Evolutionary conservation across 2,888 invertebrate genomes (phyloP).

Genomic region (Sinhomidia bicolor): DNA sequence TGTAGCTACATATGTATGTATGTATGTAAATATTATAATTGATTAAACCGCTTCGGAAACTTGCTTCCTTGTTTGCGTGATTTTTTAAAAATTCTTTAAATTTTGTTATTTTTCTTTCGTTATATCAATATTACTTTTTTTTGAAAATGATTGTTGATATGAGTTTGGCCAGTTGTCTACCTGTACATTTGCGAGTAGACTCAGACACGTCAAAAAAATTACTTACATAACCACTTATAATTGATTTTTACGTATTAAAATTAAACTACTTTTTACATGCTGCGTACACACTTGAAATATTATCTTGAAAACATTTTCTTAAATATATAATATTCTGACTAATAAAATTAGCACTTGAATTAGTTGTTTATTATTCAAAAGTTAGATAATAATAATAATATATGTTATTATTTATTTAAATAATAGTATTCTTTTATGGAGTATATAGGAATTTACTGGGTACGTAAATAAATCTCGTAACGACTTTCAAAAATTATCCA

Average conservation of each 20-base stretch:
- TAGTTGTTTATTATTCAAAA: background rate
- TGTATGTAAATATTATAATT: slow-evolving; percentile 14
- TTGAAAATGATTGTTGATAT: slow-evolving; percentile 66
- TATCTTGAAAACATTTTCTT: background rate
- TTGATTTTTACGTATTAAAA: background rate
- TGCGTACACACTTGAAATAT: background rate
- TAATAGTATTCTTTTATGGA: no score
- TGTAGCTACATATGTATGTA: background rate
- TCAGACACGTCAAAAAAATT: background rate
- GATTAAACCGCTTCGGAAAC: slow-evolving; percentile 23
- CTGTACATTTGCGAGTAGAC: background rate
- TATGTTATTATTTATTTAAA: background rate
- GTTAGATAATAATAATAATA: background rate
- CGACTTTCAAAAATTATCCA: background rate
- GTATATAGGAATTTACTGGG: background rate
- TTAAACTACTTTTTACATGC: slow-evolving; percentile 30
- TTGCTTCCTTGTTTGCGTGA: no score
- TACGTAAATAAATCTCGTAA: slow-evolving; percentile 23
- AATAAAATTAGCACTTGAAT: background rate
- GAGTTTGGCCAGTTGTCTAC: slow-evolving; percentile 65
- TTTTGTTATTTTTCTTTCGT: background rate
- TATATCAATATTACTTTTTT: background rate
- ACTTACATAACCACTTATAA: background rate
- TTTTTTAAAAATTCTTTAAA: no score
- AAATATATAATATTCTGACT: background rate